Conservation (phyloP, 2,797 vertebrate species). For the Acomys russatus region DNA sequence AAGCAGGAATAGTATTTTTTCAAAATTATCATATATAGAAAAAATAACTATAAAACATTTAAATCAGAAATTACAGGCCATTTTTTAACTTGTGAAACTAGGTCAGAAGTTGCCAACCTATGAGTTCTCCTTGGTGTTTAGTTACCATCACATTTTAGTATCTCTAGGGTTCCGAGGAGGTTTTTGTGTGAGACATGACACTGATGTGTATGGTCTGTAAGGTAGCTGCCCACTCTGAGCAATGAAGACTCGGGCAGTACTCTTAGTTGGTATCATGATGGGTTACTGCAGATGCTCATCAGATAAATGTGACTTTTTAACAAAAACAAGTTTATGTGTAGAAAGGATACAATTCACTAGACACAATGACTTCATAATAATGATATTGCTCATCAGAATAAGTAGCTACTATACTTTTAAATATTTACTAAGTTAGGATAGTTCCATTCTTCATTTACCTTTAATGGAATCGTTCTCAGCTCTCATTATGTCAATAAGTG, state of each 20-base stretch:
- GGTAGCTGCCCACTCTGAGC: neutral
- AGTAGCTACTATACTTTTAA: slow-evolving; percentile 56
- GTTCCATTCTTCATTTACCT: slow-evolving; percentile 91
- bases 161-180: neutral
- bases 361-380: slow-evolving; percentile 45
- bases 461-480: slow-evolving; percentile 99
- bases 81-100: slow-evolving; percentile 2
- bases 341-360: slow-evolving; percentile 41
- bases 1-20: slow-evolving; percentile 12
- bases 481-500: slow-evolving; percentile 99
- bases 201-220: neutral
- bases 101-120: neutral
- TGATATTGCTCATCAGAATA: slow-evolving; percentile 53
- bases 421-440: slow-evolving; percentile 79
- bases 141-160: neutral
- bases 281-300: neutral
- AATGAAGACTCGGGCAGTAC: neutral
- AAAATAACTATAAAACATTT: slow-evolving; percentile 58
- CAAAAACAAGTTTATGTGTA: slow-evolving; percentile 17
- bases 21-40: neutral
- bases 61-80: slow-evolving; percentile 43
- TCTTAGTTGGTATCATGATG: neutral
- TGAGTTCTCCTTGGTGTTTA: neutral
- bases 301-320: slow-evolving; percentile 54
- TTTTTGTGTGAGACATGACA: slow-evolving; percentile 8